Evolutionary conservation across 1,140 invertebrate genomes (phyloP).

Genomic region (Drosophila hydei): DNA sequence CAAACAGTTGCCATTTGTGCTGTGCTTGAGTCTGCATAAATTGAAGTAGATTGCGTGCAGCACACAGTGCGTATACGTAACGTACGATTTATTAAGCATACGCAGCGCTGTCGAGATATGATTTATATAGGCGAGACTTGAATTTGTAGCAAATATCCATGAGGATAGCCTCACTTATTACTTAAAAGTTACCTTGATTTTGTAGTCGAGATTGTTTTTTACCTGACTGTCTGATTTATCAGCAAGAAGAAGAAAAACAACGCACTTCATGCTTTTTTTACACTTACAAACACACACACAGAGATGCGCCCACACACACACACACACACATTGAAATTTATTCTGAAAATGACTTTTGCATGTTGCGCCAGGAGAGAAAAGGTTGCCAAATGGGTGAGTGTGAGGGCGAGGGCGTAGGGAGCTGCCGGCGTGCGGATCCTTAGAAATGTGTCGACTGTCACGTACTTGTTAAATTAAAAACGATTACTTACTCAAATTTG

Average conservation of each 20-base stretch:
- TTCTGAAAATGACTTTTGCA: no score
- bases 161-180: no score
- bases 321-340: not conserved
- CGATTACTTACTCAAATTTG: conserved; percentile 74
- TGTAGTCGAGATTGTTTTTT: not conserved
- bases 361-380: not conserved
- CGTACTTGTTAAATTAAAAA: conserved; percentile 80
- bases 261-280: conserved; percentile 21
- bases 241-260: conserved; percentile 15
- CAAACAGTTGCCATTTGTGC: conserved; percentile 18
- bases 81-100: no score
- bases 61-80: not conserved
- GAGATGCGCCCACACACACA: no score
- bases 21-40: not conserved
- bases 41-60: no score
- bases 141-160: no score
- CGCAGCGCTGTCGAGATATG: no score
- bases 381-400: conserved; percentile 1
- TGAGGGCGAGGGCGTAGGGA: not conserved
- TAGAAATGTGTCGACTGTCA: conserved; percentile 58
- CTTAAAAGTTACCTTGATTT: not conserved
- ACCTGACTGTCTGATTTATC: conserved; percentile 6
- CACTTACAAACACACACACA: conserved; percentile 5
- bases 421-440: not conserved
- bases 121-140: no score